Evolutionary conservation across 2,113 vertebrate species (phyloP).

Genomic region (Nerophis lumbriciformis): DNA sequence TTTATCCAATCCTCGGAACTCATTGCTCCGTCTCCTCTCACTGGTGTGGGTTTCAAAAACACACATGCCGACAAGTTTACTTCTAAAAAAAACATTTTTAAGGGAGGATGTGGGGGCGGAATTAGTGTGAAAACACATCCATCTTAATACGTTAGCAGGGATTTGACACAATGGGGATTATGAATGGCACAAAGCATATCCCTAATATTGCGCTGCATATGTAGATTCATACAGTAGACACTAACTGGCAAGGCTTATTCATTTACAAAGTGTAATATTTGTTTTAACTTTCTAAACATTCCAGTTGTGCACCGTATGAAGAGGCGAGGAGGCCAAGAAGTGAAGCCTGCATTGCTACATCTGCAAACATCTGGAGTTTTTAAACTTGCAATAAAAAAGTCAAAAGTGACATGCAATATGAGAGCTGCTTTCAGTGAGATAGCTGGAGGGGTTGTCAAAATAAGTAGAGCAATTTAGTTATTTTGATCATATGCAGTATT

Average conservation of each 20-base stretch:
- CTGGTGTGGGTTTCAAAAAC: conserved; percentile 62
- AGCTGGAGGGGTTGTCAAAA: neutral
- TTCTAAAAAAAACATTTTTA: conserved; percentile 44
- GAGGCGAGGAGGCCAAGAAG: neutral
- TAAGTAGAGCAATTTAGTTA: neutral
- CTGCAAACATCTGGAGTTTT: conserved; percentile 1
- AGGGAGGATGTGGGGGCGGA: conserved; percentile 4
- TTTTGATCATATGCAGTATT: neutral
- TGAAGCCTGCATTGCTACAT: neutral
- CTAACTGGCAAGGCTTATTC: neutral
- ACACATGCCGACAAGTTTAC: conserved; percentile 56
- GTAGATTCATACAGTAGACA: neutral
- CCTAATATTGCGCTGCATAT: neutral
- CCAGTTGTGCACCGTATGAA: neutral
- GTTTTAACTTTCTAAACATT: neutral
- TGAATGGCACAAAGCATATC: conserved; percentile 12
- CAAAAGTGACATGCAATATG: neutral
- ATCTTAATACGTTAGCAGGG: conserved; percentile 43
- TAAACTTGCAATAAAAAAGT: conserved; percentile 1
- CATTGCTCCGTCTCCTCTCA: conserved; percentile 45
- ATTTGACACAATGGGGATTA: conserved; percentile 35
- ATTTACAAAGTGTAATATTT: neutral
- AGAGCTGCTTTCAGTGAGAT: neutral
- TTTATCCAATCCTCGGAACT: conserved; percentile 55
- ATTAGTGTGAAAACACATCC: conserved; percentile 37